phyloP scores from a whole-genome alignment of 1,140 invertebrate species.

The Andrena cerasifolii region DNA sequence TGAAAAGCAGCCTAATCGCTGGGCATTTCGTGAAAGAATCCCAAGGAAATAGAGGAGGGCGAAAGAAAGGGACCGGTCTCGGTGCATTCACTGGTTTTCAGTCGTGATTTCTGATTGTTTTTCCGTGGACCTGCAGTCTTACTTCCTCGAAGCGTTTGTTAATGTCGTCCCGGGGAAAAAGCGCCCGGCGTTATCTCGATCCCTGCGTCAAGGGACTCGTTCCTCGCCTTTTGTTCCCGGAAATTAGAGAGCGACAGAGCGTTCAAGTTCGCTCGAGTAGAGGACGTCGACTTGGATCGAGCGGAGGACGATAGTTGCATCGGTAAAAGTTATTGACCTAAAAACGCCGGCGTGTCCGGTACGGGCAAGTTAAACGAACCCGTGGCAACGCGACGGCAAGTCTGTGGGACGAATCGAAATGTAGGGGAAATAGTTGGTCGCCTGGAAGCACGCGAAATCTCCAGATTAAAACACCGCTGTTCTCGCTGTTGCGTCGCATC shows the following conservation, averaged over 20 bases:
- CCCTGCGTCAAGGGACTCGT: neutral
- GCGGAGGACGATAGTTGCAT: constrained; percentile 5
- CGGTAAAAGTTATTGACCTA: constrained; percentile 42
- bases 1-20: constrained; percentile 39
- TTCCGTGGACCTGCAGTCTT: neutral
- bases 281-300: neutral
- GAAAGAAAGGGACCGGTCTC: neutral
- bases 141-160: neutral
- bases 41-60: neutral
- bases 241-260: neutral
- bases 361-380: neutral
- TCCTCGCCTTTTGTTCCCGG: neutral
- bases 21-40: constrained; percentile 24
- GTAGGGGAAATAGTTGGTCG: neutral
- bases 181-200: neutral
- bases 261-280: neutral
- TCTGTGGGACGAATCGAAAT: neutral
- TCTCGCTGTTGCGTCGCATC: no score
- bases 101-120: neutral
- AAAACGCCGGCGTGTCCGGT: constrained; percentile 18
- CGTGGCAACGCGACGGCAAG: neutral
- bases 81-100: neutral
- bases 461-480: neutral
- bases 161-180: neutral
- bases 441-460: neutral